Conservation (phyloP, 1,140 invertebrate species). For the Heliconius himera region DNA sequence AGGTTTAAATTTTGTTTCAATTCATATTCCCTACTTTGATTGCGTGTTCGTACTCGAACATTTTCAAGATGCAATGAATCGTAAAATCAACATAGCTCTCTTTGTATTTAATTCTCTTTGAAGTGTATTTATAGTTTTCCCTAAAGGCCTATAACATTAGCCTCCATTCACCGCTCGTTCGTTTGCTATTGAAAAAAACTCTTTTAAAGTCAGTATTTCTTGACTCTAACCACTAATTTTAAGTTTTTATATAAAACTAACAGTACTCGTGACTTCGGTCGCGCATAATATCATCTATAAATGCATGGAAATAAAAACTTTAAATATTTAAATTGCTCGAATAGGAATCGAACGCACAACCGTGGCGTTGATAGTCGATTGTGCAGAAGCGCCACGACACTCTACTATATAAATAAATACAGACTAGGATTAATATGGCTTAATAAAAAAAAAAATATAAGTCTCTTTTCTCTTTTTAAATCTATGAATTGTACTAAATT, state of each 20-base stretch:
- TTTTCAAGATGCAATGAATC: slow-evolving; percentile 3
- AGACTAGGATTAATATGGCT: too few relatives aligned
- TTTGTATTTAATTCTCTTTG: neutral
- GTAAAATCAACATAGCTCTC: neutral
- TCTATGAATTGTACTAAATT: too few relatives aligned
- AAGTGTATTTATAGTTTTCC: neutral
- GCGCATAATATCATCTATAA: too few relatives aligned
- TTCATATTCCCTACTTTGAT: neutral
- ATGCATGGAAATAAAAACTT: too few relatives aligned
- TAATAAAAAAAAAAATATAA: too few relatives aligned
- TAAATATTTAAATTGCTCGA: too few relatives aligned
- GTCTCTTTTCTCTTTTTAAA: too few relatives aligned
- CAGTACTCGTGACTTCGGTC: too few relatives aligned
- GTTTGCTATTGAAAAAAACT: neutral
- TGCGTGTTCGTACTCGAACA: neutral
- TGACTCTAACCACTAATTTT: neutral
- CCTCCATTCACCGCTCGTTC: neutral
- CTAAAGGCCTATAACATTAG: neutral
- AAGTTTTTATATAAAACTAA: neutral
- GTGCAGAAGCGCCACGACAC: too few relatives aligned
- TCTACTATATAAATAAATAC: too few relatives aligned
- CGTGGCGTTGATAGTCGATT: too few relatives aligned
- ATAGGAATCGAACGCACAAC: too few relatives aligned
- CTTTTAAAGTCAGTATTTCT: neutral
- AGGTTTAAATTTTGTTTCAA: neutral